Evolutionary conservation across 2,888 invertebrate genomes (phyloP), one percentile per base, ranked within the genome.

Genomic region (Caenorhabditis japonica): DNA sequence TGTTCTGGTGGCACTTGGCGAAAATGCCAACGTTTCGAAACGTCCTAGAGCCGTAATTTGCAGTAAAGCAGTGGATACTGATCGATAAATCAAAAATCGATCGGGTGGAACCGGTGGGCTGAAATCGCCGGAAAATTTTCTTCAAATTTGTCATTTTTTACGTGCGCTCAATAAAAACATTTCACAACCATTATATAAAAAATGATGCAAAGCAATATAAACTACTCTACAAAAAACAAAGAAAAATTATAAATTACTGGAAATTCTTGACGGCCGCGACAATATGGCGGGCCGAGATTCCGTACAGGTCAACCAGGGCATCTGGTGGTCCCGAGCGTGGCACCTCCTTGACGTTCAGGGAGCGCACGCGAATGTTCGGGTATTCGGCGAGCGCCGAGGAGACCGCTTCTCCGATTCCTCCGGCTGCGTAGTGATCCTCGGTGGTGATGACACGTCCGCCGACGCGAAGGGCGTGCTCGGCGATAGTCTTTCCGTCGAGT

Each of bases 381-480:
- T 75, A 41, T 38, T 82, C 81, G 36, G 77, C 71, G 36, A 81
- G 64, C n/a, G 76, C 81, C 44, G 79, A 56, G 12, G 74, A 64
- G 7, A 81, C 97, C 17, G 97, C 96, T 88, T 99, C 97, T 72
- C 99, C 99, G 60, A 99, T 88, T 55, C 99, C 99, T 76, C 99
- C 94, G 92, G 84, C 94, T 78, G 93, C 92, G 89, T 99, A 99
- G 89, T 99, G 99, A 88, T 99, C 99, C 89, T 99, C 99, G 0
- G 97, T 95, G 34, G 95, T 94, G 52, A 99, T 88, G 60, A 99
- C 91, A 74, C 91, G 90, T 41, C 86, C 86, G 47, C 85, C 86
- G 33, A 76, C 81, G 25, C 83, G 73, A 7, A 58, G 55, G 12
- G 80, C 96, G 88, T 94, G 92, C 55, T 90, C 90, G 39, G 92